Evolutionary conservation across 2,888 invertebrate genomes (phyloP).

Genomic region (Sarcophaga carnaria): DNA sequence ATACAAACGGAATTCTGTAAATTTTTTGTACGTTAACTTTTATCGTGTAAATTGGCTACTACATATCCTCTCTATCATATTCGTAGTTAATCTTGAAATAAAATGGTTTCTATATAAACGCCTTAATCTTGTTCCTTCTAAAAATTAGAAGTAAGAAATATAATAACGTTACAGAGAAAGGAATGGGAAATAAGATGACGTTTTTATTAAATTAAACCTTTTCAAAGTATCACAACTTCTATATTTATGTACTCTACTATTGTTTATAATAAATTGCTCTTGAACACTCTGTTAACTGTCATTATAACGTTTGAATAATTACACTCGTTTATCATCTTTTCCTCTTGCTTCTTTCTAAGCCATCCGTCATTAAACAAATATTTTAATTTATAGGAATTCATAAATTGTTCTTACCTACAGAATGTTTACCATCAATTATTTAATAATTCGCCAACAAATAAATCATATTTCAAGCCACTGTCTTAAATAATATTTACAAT

Average conservation of each 20-base stretch:
- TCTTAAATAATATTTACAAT: not conserved
- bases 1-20: too few species aligned
- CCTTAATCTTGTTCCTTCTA: too few species aligned
- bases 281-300: conserved; percentile 41
- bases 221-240: too few species aligned
- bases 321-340: not conserved
- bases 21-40: too few species aligned
- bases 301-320: conserved; percentile 27
- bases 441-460: not conserved
- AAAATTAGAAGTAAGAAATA: too few species aligned
- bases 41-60: too few species aligned
- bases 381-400: conserved; percentile 24
- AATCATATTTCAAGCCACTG: not conserved
- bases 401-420: conserved; percentile 27
- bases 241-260: not conserved
- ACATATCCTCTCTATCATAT: too few species aligned
- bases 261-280: conserved; percentile 1
- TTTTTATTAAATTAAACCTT: too few species aligned
- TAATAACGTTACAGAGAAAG: too few species aligned
- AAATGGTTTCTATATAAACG: too few species aligned
- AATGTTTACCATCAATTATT: not conserved
- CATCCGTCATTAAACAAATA: not conserved
- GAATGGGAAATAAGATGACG: too few species aligned
- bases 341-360: not conserved
- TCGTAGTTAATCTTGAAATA: too few species aligned